Percentiles rank a stretch among this genome's conserved stretches.
Evolutionary conservation across 2,888 invertebrate genomes (phyloP).

Genomic region (Anagyrus pseudococci): DNA sequence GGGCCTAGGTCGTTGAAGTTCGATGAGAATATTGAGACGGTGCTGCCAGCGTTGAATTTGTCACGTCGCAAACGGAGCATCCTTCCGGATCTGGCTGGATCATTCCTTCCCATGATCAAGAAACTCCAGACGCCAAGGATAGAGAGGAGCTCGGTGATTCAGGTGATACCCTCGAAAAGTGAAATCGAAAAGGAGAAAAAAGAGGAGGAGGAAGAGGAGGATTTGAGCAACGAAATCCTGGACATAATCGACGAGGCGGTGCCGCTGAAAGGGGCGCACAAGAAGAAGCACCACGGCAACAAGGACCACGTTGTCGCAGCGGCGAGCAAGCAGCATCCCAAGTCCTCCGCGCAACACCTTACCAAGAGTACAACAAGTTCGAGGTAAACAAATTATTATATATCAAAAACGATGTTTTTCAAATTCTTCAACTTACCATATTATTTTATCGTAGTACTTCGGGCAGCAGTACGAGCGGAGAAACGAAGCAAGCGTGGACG

Average conservation of each 20-base stretch:
- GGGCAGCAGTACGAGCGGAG: background rate
- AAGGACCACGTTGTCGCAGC: constrained; percentile 3
- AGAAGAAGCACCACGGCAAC: constrained; percentile 31
- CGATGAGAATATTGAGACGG: background rate
- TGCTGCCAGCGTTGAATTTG: background rate
- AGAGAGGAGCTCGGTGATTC: constrained; percentile 50
- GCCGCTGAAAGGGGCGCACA: too few relatives aligned
- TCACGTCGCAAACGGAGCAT: constrained; percentile 16
- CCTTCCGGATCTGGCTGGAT: constrained; percentile 8
- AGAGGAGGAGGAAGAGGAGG: constrained; percentile 51
- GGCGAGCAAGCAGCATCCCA: constrained; percentile 18
- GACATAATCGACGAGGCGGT: constrained; percentile 57
- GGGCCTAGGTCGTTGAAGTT: constrained; percentile 56
- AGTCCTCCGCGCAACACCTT: constrained; percentile 7
- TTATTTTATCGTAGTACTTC: too few relatives aligned
- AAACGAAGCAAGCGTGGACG: background rate
- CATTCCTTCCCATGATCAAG: constrained; percentile 5
- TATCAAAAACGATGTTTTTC: too few relatives aligned
- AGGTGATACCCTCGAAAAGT: constrained; percentile 54
- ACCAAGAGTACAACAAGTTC: background rate
- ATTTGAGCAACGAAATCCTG: constrained; percentile 57
- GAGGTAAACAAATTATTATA: constrained; percentile 21
- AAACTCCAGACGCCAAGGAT: constrained; percentile 7
- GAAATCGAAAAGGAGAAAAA: constrained; percentile 47
- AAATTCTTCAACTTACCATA: too few relatives aligned